Evolutionary conservation across 2,797 vertebrate genomes (phyloP).

Genomic region (Carduelis carduelis): DNA sequence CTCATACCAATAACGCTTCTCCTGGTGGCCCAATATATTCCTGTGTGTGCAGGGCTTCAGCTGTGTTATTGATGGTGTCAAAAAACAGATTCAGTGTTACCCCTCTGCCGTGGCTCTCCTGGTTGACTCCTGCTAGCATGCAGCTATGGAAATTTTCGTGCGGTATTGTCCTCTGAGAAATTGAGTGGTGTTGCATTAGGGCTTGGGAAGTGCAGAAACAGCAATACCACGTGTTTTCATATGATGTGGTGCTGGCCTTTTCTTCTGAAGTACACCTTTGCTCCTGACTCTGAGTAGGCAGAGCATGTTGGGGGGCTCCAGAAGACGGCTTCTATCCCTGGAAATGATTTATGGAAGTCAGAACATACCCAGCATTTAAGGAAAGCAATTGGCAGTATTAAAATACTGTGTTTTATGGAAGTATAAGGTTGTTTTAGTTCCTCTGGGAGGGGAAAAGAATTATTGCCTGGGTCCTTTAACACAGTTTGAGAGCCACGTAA

Average conservation of each 20-base stretch:
- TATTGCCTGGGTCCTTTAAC: constrained; percentile 53
- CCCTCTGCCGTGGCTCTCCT: background rate
- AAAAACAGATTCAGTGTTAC: background rate
- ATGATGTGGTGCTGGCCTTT: background rate
- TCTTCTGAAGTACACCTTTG: background rate
- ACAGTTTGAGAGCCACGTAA: constrained; percentile 64
- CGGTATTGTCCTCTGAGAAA: rapidly evolving
- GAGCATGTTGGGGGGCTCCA: background rate
- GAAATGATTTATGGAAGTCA: background rate
- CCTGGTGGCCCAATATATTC: background rate
- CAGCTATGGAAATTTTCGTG: background rate
- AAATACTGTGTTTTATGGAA: constrained; percentile 29
- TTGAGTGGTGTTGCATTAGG: background rate
- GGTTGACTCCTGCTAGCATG: background rate
- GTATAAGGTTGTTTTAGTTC: constrained; percentile 30
- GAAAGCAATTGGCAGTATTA: background rate
- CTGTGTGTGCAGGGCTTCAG: rapidly evolving
- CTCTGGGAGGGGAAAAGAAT: constrained; percentile 29
- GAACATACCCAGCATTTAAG: background rate
- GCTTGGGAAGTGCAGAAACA: background rate
- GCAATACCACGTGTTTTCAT: rapidly evolving
- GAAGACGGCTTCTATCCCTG: background rate
- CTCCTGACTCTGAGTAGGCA: background rate
- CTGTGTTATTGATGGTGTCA: background rate
- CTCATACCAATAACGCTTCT: background rate